Evolutionary conservation across 2,888 invertebrate species (phyloP), one percentile per base, ranked within the genome.

Genomic region (Schizaphis graminum): DNA sequence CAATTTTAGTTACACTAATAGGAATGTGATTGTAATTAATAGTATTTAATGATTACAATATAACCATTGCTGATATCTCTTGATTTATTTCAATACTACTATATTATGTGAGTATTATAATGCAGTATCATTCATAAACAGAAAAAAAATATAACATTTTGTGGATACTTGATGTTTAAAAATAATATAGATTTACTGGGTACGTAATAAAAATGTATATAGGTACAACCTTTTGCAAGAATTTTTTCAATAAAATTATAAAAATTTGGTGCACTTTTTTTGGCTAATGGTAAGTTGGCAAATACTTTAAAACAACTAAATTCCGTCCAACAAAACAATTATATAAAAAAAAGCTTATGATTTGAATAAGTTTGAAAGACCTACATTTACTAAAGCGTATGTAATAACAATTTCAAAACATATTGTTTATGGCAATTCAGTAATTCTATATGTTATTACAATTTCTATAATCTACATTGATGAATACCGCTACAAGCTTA

Each of bases 281-380:
- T 28, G 47, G 28, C 16, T 5, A 28, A 13, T 21, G 28, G 24
- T 88, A n/a, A 88, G 49, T 53, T 49, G 88, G 35, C 10, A 88
- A 88, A 88, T 88, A 88, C 53, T 53, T 88, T 88, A 88, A 88
- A 53, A 88, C 24, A n/a, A 88, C 49, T 88, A 8, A 53, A 53
- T 53, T 24, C 49, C 8, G 24, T 24, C n/a, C 8, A 49, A 88
- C 35, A n/a, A 53, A 35, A 53, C 53, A 24, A 8, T 53, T 84
- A 3, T n/a, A 4, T n/a, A 67, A 86, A 47, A 86, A n/a, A 53
- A 44, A 28, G 2, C 21, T 53, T 35, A 24, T 24, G 2, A 11
- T 35, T 35, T 21, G 35, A 88, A 53, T 35, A 88, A 35, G 35
- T 35, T 21, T 53, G n/a, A 88, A 88, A 88, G 8, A 44, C 41